These are phyloP conservation scores for Actias luna DNA, from an alignment of 2,888 invertebrate species.

Conservation along the genomic window DNA sequence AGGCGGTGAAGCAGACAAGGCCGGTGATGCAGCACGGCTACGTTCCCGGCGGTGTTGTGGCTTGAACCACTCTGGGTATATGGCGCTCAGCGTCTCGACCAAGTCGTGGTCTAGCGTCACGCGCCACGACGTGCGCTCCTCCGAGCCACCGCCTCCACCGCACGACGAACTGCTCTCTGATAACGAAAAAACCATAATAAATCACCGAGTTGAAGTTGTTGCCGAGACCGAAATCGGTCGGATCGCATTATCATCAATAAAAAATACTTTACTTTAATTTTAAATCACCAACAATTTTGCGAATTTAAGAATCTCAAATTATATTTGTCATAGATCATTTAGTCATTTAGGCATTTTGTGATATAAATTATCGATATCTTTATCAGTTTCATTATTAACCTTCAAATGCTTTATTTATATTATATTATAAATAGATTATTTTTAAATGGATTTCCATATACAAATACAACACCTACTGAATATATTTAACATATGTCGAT, in stretches of 20 bases:
- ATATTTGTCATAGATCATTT: not conserved
- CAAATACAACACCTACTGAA: no score
- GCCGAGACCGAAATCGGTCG: no score
- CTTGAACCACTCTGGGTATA: conserved; percentile 97
- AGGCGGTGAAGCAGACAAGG: conserved; percentile 61
- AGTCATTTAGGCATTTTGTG: not conserved
- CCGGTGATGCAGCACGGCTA: conserved; percentile 63
- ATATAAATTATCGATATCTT: no score
- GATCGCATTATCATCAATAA: no score
- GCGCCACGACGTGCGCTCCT: conserved; percentile 91
- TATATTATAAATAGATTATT: no score
- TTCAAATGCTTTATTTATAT: no score
- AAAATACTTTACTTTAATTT: not conserved
- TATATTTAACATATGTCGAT: no score
- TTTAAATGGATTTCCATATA: no score
- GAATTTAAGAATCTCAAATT: not conserved
- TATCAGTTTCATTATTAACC: no score
- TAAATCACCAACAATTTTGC: not conserved
- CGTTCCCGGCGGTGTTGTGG: conserved; percentile 71
- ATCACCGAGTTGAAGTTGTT: no score
- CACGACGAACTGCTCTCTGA: conserved; percentile 89
- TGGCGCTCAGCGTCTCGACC: conserved; percentile 94
- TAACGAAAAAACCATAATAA: conserved; percentile 56
- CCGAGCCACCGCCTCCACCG: conserved; percentile 88
- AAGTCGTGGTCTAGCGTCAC: conserved; percentile 96